Evolutionary conservation across 2,888 invertebrate species (phyloP).

Genomic region (Amphipoea lucens): DNA sequence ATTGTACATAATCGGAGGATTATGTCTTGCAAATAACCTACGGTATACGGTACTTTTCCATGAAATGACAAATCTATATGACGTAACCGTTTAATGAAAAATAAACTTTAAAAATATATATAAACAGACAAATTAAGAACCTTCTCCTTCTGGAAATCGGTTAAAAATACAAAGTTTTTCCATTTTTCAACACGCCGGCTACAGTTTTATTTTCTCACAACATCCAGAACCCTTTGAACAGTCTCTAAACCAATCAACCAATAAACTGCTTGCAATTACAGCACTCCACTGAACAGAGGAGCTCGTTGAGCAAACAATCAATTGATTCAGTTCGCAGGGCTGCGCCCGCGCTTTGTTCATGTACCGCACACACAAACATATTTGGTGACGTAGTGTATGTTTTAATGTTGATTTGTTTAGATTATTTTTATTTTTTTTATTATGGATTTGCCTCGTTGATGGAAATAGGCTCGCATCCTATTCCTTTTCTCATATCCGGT

Average conservation of each 20-base stretch:
- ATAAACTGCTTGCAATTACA: conserved; percentile 28
- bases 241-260: conserved; percentile 20
- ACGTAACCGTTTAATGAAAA: neutral
- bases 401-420: neutral
- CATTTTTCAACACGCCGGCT: neutral
- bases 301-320: conserved; percentile 48
- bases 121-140: neutral
- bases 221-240: neutral
- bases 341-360: conserved; percentile 30
- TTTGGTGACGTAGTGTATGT: neutral
- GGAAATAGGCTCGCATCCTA: neutral
- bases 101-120: neutral
- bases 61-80: neutral
- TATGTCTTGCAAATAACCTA: neutral
- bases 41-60: neutral
- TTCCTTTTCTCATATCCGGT: too few relatives aligned
- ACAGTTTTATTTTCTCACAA: neutral
- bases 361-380: neutral
- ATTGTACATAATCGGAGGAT: too few relatives aligned
- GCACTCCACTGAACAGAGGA: conserved; percentile 7
- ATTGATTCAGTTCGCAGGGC: conserved; percentile 25
- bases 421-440: neutral
- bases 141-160: too few relatives aligned
- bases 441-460: neutral
- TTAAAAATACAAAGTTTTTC: neutral